phyloP scores from a whole-genome alignment of 2,888 invertebrate genomes.

The Orthonevra nobilis region DNA sequence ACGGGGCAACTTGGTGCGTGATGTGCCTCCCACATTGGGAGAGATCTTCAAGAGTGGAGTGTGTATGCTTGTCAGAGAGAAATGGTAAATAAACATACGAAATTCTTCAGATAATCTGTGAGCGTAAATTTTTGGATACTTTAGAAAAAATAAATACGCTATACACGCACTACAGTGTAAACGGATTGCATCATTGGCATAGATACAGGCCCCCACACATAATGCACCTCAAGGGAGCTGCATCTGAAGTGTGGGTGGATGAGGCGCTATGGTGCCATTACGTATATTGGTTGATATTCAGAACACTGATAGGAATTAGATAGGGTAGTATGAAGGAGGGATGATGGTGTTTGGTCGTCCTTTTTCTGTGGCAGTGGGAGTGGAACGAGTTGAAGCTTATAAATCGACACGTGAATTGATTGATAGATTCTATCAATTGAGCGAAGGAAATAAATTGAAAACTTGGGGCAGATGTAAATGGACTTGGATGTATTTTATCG shows the following conservation, averaged over 20 bases:
- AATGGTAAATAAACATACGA: slow-evolving; percentile 62
- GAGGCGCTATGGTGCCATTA: no score
- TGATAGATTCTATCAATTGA: slow-evolving; percentile 69
- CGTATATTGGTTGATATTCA: slow-evolving; percentile 1
- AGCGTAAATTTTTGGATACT: slow-evolving; percentile 32
- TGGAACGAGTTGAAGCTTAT: slow-evolving; percentile 57
- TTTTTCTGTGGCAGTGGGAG: slow-evolving; percentile 12
- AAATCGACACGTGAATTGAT: slow-evolving; percentile 69
- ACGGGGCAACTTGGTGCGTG: slow-evolving; percentile 22
- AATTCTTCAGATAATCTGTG: slow-evolving; percentile 52
- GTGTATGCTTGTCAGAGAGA: slow-evolving; percentile 47
- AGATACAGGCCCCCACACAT: neutral
- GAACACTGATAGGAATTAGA: slow-evolving; percentile 20
- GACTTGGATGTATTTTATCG: slow-evolving; percentile 49
- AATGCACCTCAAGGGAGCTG: no score
- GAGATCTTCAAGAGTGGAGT: slow-evolving; percentile 45
- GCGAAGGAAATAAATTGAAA: slow-evolving; percentile 69
- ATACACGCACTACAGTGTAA: slow-evolving; percentile 42
- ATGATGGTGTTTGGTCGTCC: slow-evolving; percentile 7
- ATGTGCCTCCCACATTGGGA: slow-evolving; percentile 52
- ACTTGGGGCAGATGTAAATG: slow-evolving; percentile 61
- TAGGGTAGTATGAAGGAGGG: neutral
- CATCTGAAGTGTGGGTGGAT: no score
- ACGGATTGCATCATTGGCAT: slow-evolving; percentile 42
- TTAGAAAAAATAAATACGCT: slow-evolving; percentile 48